phyloP scores from a whole-genome alignment of 2,797 vertebrate genomes.

The Avahi laniger region DNA sequence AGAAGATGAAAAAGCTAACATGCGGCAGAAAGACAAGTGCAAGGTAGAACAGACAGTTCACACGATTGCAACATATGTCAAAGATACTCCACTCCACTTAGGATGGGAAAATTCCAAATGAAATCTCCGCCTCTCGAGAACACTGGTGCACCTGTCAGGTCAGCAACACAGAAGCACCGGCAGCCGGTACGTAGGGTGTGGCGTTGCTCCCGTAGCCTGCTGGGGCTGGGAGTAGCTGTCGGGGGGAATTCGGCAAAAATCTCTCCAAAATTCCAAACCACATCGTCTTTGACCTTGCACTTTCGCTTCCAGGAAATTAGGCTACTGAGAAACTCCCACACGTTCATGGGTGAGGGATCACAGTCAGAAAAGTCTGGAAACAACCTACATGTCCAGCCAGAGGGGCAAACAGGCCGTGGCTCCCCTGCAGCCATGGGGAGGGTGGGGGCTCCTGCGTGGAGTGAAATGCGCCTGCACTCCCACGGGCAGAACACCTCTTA shows the following conservation, averaged over 20 bases:
- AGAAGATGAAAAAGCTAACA: neutral
- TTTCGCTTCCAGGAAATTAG: neutral
- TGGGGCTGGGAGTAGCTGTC: no score
- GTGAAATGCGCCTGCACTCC: no score
- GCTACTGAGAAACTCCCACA: neutral
- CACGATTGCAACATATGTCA: neutral
- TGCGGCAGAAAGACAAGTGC: neutral
- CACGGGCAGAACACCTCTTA: neutral
- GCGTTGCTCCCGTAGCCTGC: accelerated
- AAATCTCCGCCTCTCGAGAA: neutral
- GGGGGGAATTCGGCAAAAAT: neutral
- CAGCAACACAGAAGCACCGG: neutral
- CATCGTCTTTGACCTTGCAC: neutral
- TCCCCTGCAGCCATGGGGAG: neutral
- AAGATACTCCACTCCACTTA: neutral
- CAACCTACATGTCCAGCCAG: no score
- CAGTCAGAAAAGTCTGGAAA: neutral
- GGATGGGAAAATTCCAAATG: neutral
- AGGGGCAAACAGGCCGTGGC: neutral
- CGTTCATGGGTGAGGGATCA: accelerated
- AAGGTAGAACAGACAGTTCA: no score
- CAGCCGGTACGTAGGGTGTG: accelerated
- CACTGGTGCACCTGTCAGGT: neutral
- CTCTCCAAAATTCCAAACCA: neutral
- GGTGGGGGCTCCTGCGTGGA: neutral